phyloP scores from a whole-genome alignment of 2,797 vertebrate species.

The Austrolebias charrua region DNA sequence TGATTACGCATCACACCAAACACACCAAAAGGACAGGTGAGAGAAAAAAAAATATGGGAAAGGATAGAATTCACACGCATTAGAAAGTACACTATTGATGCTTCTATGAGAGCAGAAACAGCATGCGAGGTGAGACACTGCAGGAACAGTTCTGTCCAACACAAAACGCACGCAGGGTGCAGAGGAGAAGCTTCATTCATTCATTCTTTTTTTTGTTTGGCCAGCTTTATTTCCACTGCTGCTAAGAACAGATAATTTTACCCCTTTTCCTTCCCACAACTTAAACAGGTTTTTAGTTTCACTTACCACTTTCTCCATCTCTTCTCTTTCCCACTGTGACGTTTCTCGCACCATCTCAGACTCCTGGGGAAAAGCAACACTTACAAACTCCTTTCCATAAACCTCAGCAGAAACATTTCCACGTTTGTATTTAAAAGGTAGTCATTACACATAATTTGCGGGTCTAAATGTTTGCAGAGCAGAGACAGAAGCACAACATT shows the following conservation, averaged over 20 bases:
- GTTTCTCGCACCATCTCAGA: conserved; percentile 91
- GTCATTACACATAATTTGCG: neutral
- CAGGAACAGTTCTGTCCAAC: conserved; percentile 53
- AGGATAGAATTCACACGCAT: conserved; percentile 79
- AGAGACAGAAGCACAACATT: conserved; percentile 21
- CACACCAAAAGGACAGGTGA: conserved; percentile 53
- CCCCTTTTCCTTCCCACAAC: conserved; percentile 6
- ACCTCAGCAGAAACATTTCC: neutral
- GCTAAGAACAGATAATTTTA: conserved; percentile 11
- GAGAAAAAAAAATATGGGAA: conserved; percentile 46
- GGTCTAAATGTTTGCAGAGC: conserved; percentile 6
- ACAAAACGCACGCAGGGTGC: conserved; percentile 43
- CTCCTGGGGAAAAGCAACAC: conserved; percentile 76
- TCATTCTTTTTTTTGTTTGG: conserved; percentile 13
- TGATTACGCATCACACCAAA: conserved; percentile 66
- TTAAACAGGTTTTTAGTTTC: conserved; percentile 11
- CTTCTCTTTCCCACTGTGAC: conserved; percentile 90
- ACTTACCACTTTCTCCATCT: conserved; percentile 93
- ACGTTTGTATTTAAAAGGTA: neutral
- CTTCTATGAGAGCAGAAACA: conserved; percentile 67
- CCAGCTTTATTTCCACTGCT: neutral
- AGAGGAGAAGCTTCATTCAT: conserved; percentile 65
- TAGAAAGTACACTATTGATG: conserved; percentile 71
- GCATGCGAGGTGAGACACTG: conserved; percentile 69
- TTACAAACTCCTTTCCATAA: neutral